Evolutionary conservation across 2,797 vertebrate genomes (phyloP).

Genomic region (Rachycentron canadum): DNA sequence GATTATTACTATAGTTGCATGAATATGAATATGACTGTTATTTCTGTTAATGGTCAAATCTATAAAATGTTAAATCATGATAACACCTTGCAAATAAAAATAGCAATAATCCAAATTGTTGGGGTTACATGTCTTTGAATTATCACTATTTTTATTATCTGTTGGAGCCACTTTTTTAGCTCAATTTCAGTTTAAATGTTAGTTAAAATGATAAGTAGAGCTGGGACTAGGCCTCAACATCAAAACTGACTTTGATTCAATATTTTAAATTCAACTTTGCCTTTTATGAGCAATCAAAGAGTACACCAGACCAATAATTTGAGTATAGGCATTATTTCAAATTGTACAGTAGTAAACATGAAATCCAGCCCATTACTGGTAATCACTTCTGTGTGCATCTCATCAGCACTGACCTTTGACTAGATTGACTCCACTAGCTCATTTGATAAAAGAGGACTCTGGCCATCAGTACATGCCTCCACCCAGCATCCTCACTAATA

Average conservation of each 20-base stretch:
- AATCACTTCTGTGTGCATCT: slow-evolving; percentile 29
- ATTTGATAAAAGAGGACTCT: slow-evolving; percentile 45
- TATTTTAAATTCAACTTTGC: background rate
- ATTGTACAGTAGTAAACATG: slow-evolving; percentile 2
- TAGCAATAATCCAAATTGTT: too few relatives aligned
- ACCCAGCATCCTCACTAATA: slow-evolving; percentile 57
- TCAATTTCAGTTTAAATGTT: too few relatives aligned
- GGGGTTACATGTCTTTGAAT: too few relatives aligned
- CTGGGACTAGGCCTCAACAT: background rate
- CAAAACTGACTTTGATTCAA: background rate
- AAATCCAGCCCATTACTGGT: slow-evolving; percentile 24
- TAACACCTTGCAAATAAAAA: too few relatives aligned
- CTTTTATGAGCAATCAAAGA: background rate
- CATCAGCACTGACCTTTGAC: slow-evolving; percentile 48
- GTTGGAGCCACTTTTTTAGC: too few relatives aligned
- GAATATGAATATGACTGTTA: background rate
- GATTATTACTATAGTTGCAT: background rate
- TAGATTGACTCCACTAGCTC: slow-evolving; percentile 25
- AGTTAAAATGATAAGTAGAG: slow-evolving; percentile 1
- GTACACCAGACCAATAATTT: background rate
- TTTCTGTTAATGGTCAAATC: too few relatives aligned
- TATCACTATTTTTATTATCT: too few relatives aligned
- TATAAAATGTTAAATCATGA: too few relatives aligned
- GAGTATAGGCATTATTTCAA: slow-evolving; percentile 23
- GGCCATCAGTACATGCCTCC: slow-evolving; percentile 49